Conservation (phyloP, 2,797 vertebrate species). For the Acanthornis magna region DNA sequence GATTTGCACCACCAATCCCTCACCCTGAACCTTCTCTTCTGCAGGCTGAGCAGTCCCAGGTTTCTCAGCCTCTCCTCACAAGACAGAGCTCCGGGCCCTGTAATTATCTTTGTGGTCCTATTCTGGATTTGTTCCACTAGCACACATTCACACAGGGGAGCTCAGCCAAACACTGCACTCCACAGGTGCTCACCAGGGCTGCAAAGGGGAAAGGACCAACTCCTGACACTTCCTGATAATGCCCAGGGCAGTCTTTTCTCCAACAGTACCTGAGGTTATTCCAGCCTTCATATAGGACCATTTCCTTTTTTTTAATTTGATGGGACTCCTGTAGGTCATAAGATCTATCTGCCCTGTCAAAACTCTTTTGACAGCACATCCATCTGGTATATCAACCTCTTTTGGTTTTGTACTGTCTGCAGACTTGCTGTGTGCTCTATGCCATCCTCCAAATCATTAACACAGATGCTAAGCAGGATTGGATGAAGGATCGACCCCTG, state of each 20-base stretch:
- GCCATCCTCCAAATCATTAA: background rate
- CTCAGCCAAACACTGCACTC: background rate
- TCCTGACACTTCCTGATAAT: background rate
- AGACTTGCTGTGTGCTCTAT: background rate
- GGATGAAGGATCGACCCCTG: background rate
- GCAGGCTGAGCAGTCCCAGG: background rate
- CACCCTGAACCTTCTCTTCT: background rate
- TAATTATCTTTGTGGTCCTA: background rate
- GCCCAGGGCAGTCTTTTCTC: fast-evolving
- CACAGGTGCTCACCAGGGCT: background rate
- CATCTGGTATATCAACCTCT: background rate
- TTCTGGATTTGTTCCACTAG: background rate
- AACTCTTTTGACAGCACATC: background rate
- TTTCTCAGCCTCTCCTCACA: background rate
- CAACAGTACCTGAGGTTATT: background rate
- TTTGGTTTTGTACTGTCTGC: background rate
- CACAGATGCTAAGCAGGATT: background rate
- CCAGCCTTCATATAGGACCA: background rate
- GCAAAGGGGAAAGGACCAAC: background rate
- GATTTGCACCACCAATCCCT: background rate
- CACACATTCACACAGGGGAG: fast-evolving
- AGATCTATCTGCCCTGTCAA: fast-evolving
- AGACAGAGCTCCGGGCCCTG: background rate
- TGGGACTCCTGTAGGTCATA: background rate
- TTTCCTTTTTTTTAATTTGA: background rate